A percentile compares a stretch with the other conserved stretches of the same genome.
phyloP scores from a whole-genome alignment of 1,140 invertebrate genomes.

The Cyphomyrmex costatus region DNA sequence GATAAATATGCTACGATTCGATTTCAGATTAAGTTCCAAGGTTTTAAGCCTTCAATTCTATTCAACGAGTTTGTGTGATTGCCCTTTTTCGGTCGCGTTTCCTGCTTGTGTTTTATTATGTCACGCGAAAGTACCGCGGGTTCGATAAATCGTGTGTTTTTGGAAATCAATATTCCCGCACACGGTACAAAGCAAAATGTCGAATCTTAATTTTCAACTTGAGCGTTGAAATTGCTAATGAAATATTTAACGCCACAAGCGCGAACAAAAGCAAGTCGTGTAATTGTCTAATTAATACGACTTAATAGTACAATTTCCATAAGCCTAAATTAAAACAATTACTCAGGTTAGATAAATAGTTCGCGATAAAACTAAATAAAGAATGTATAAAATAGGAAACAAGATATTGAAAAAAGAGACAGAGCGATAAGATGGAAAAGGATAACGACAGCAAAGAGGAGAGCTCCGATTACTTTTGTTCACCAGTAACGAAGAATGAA shows the following conservation, averaged over 20 bases:
- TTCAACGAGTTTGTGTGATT: background rate
- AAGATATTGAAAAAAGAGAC: slow-evolving; percentile 24
- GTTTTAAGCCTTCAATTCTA: slow-evolving; percentile 18
- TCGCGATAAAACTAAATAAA: background rate
- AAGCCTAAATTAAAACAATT: background rate
- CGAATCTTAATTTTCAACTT: background rate
- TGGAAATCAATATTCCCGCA: background rate
- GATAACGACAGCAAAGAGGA: slow-evolving; percentile 26
- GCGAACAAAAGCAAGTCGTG: background rate
- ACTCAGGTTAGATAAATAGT: background rate
- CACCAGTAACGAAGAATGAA: slow-evolving; percentile 56
- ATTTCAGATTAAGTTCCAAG: slow-evolving; percentile 26
- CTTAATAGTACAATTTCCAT: background rate
- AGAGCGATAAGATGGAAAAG: slow-evolving; percentile 19
- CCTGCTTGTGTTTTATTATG: background rate
- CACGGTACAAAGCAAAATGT: background rate
- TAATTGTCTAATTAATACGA: background rate
- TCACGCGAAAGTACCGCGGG: no score
- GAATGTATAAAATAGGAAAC: background rate
- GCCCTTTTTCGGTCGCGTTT: background rate
- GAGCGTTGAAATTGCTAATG: background rate
- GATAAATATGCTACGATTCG: background rate
- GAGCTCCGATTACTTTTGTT: slow-evolving; percentile 57
- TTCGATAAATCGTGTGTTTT: background rate
- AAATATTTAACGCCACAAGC: background rate